Evolutionary conservation across 1,140 invertebrate species (phyloP), one percentile per base, ranked within the genome.

Genomic region (Conopomorpha cramerella): DNA sequence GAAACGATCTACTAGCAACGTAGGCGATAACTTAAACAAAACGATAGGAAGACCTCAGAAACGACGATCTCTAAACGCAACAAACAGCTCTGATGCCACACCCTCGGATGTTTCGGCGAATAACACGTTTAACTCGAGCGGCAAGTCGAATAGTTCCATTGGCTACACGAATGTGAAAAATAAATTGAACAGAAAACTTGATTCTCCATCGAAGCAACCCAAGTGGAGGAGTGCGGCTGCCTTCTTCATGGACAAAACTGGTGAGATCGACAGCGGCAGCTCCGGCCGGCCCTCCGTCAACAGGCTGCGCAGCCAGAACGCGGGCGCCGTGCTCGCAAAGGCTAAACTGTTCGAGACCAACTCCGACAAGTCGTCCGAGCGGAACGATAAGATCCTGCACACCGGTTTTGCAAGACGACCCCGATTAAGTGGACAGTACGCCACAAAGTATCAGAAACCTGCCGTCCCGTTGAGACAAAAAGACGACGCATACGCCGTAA

Each of bases 251-350:
- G 55, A 71, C 23, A 72, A 67, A 43, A 76, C 60, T 7, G 67
- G 71, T 1, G 71, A 72, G 44, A 25, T 65, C n/a, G 66, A 67
- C 16, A 45, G 41, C 16, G 45, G 56, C 31, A 55, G 74, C 19
- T 81, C 72, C 8, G 82, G 83, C 1, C 67, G 84, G 33, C 81
- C 81, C 0, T 86, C 84, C 0, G 77, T 86, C 0, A 83, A 82
- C 13, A 84, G 84, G 49, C 39, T 86, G 8, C 68, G 84, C 16
- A 60, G 66, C 3, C 82, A 84, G 51, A 86, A 86, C 46, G 83
- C 83, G 1, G 84, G 84, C 2, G 83, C 84, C 54, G 84, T 86
- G 1, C 53, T 85, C 11, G 83, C 81, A 0, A 84, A 84, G 56
- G 83, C 84, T 0, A 84, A 82, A 46, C 63, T 85, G 6, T 86